Evolutionary conservation across 2,797 vertebrate species (phyloP).

Genomic region (Gephyroberyx darwinii): DNA sequence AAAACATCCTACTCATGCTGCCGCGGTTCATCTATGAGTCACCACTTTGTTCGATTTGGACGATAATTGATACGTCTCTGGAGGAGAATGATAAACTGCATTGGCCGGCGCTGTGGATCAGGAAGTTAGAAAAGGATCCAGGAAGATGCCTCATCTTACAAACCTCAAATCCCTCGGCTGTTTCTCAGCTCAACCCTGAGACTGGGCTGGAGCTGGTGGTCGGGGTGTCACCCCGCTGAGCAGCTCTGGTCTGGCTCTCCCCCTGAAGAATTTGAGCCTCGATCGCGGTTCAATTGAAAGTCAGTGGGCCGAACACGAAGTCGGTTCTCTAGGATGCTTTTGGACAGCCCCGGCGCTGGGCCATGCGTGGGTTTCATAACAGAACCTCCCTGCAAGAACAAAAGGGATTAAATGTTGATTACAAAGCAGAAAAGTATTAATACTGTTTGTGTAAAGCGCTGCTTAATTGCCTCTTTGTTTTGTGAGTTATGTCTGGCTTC

Average conservation of each 20-base stretch:
- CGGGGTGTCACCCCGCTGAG: slow-evolving; percentile 1
- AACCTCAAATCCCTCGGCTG: slow-evolving; percentile 44
- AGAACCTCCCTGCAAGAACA: slow-evolving; percentile 32
- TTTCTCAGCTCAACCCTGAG: slow-evolving; percentile 47
- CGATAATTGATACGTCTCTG: slow-evolving; percentile 37
- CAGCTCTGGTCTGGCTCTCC: not conserved
- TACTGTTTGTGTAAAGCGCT: slow-evolving; percentile 35
- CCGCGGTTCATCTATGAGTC: slow-evolving; percentile 28
- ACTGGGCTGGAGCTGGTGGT: slow-evolving; percentile 17
- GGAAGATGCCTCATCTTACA: slow-evolving; percentile 43
- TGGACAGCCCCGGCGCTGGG: not conserved
- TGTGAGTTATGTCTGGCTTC: slow-evolving; percentile 12
- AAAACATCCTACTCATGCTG: not conserved
- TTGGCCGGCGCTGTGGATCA: slow-evolving; percentile 15
- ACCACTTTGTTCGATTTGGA: slow-evolving; percentile 17
- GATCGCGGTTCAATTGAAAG: not conserved
- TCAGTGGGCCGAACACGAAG: not conserved
- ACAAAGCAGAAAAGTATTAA: slow-evolving; percentile 35
- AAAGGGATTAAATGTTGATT: slow-evolving; percentile 39
- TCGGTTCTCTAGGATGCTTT: not conserved
- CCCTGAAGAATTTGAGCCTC: slow-evolving; percentile 4
- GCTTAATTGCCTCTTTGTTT: slow-evolving; percentile 45
- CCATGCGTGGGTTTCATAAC: slow-evolving; percentile 12
- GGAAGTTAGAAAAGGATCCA: slow-evolving; percentile 45
- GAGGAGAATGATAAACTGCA: slow-evolving; percentile 24